Evolutionary conservation across 1,140 invertebrate species (phyloP), one percentile per base, ranked within the genome.

Genomic region (Latrodectus geometricus): DNA sequence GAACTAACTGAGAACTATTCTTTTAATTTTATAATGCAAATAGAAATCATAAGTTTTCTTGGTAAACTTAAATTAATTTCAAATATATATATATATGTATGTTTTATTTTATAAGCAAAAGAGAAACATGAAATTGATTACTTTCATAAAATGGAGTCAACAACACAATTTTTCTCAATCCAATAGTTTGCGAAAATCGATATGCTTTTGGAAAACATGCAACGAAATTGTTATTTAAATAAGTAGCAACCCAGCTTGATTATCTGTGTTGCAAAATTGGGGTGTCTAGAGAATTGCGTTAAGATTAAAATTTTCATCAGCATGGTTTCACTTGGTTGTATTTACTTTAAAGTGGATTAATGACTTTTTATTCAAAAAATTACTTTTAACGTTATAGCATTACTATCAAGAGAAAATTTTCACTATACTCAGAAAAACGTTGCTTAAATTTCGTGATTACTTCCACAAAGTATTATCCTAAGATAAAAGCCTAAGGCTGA

Each of bases 311-410:
- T 77, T 50, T 50, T 74, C 17, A 20, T 65, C 75, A 66, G 23
- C 35, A 17, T 2, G 69, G 73, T 20, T 75, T 75, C 48, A 8
- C 35, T 9, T 72, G 9, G 12, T 0, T 15, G 54, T 65, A 65
- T 66, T 77, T 77, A 65, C 23, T 77, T 61, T 77, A 48, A 65
- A 56, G 65, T 77, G 75, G 50, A 77, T 77, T 77, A 77, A 77
- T 65, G 75, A 77, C 14, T 77, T 77, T 77, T 66, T 23, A 23
- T 61, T 77, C 75, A 77, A 77, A 77, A 77, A 77, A 77, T 20
- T 65, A 77, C 75, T 65, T 66, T 65, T 77, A 56, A 77, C 65
- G 52, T 77, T 77, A 65, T 66, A 74, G 20, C 69, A 49, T 72
- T 14, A 17, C 69, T 48, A 17, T 12, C 35, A 14, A 9, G 72